phyloP scores from a whole-genome alignment of 2,113 vertebrate species.

The Melanotaenia duboulayi region DNA sequence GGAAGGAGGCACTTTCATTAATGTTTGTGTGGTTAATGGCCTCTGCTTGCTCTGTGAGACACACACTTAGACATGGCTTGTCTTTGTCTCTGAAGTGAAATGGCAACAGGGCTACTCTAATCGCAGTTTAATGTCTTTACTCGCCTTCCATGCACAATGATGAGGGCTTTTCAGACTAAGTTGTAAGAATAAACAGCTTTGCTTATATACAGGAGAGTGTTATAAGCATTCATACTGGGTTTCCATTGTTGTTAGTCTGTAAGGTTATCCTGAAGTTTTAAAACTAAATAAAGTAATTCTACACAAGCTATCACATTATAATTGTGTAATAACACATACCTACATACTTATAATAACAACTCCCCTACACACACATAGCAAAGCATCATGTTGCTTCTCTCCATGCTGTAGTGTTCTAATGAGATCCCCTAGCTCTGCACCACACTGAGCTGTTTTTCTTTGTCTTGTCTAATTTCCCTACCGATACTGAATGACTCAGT shows the following conservation, averaged over 20 bases:
- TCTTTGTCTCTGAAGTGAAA: constrained; percentile 21
- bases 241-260: background rate
- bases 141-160: background rate
- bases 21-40: constrained; percentile 28
- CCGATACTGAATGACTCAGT: constrained; percentile 55
- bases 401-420: constrained; percentile 58
- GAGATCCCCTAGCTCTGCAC: constrained; percentile 62
- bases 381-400: constrained; percentile 53
- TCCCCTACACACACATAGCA: constrained; percentile 52
- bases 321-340: constrained; percentile 64
- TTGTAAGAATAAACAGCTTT: no score
- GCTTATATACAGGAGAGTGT: background rate
- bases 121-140: background rate
- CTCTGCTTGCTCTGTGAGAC: constrained; percentile 16
- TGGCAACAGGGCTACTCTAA: constrained; percentile 8
- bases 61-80: constrained; percentile 16
- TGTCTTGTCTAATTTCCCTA: constrained; percentile 66
- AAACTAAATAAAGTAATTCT: constrained; percentile 61
- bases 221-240: background rate
- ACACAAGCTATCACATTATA: constrained; percentile 58
- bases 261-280: constrained; percentile 22
- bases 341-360: no score
- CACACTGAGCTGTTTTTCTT: constrained; percentile 70
- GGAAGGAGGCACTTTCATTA: constrained; percentile 28
- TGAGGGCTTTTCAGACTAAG: background rate